These are phyloP conservation scores for Phainopepla nitens DNA, from an alignment of 2,113 vertebrate species.

Conservation along the genomic window DNA sequence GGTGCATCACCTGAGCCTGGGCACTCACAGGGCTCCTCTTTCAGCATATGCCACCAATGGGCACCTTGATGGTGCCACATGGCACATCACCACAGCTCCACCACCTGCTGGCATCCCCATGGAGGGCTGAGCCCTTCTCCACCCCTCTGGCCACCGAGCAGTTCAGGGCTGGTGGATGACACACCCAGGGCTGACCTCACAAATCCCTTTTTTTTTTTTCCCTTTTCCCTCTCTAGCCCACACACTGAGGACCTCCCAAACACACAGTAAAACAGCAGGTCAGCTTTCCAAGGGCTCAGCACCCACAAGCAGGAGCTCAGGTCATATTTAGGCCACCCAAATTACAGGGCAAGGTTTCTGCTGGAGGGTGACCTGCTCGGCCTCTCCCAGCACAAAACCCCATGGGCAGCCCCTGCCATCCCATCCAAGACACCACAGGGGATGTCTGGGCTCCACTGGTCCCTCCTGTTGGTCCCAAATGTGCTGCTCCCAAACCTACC, in stretches of 20 bases:
- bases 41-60: fast-evolving
- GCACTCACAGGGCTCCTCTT: neutral
- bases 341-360: slow-evolving; percentile 13
- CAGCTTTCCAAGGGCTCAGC: slow-evolving; percentile 11
- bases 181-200: slow-evolving; percentile 30
- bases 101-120: fast-evolving
- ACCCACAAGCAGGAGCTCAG: neutral
- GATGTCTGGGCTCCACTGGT: fast-evolving
- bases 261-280: neutral
- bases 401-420: neutral
- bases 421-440: fast-evolving
- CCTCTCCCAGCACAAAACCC: neutral
- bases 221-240: neutral
- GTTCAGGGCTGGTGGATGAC: neutral
- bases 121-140: neutral
- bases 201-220: neutral
- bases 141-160: neutral
- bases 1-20: neutral
- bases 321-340: slow-evolving; percentile 27
- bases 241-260: slow-evolving; percentile 54
- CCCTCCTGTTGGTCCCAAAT: neutral
- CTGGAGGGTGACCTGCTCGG: neutral
- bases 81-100: fast-evolving
- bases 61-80: neutral
- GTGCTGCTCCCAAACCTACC: neutral